Base-by-base conservation (phyloP, 53 echinoderm and acorn worm genomes). In the Crossaster papposus region DNA sequence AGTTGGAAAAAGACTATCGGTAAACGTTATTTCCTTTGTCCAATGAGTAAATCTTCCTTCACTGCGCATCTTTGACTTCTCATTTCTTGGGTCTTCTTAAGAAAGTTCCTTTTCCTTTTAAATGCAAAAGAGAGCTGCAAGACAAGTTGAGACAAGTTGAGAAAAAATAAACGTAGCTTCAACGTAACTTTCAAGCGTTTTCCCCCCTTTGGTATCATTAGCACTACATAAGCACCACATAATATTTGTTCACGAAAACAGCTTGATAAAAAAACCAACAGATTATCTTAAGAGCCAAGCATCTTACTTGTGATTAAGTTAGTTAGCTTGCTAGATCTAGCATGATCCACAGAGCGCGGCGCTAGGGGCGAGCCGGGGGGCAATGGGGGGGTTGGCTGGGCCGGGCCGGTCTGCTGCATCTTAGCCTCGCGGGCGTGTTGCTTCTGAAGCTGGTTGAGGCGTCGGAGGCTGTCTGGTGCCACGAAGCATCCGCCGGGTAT, bases 401-500 rank as follows among this genome's bases (percentile, higher is more conserved):
- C 30, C 10, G n/a, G 3, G 28, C 51, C 34, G 70, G 36, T 54
- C 84, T 84, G 72, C 54, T 84, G 84, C 7, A 30, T 38, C 52
- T 84, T 84, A 72, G 84, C 84, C 44, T 84, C 72, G 18, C 72
- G 84, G 18, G 72, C 53, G 20, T 84, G 84, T 17, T 72, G 84
- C 22, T 72, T 84, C 35, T 73, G 74, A 2, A 73, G 35, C 35
- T 81, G 81, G 38, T 65, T 65, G n/a, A 72, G 53, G 1, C 84
- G 84, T 11, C 84, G 84, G 20, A 84, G 84, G 84, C 84, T 84
- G 72, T 84, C 84, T 0, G 84, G 72, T 0, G 84, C 84, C 36
- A 84, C 84, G 28, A 84, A 84, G 33, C 84, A 84, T 22, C 84
- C 84, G 11, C 84, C 72, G 51, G 84, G 84, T 71, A 84, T 84